Base-by-base conservation (phyloP, 2,797 vertebrate genomes). In the Notolepis coatsorum region DNA sequence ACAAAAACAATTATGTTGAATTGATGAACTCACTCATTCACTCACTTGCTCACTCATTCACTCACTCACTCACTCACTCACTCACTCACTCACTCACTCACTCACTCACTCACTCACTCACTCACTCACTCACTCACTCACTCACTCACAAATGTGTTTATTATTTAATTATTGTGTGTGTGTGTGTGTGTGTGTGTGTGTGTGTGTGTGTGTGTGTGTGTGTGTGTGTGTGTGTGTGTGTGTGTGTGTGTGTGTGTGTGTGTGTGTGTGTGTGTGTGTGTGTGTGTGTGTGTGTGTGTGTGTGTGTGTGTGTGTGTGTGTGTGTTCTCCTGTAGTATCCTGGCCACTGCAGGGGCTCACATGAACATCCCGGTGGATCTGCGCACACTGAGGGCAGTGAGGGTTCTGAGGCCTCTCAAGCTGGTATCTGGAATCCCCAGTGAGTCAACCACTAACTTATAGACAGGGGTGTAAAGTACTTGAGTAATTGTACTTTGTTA, bases 281-380 rank as follows among this genome's bases (percentile, higher is more conserved):
- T 37, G 23, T 53, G 37, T 24, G 20, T 28, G 31, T 52, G 49
- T 48, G 8, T 21, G 13, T 51, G 23, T 43, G 31, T n/a, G 46
- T 45, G 5, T 45, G 43, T 55, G n/a, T 66, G 23, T 63, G 30
- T 48, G 48, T 51, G 48, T 77, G 13, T 79, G 75, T 84, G 46
- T 69, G 5, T 76, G 23, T 65, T 75, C 68, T 42, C 7, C 30
- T 30, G 1, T 90, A 99, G 98, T 83, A 98, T 99, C 84, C 83
- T 99, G 30, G 97, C 98, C 72, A 99, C 96, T 0, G 96, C 97
- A 0, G 97, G 96, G 41, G 96, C 97, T 3, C 96, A 99, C 88
- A 99, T 99, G 95, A 98, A 99, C 91, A 99, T 98, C 52, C 97
- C 97, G 0, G 96, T 98, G 57, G 97, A 99, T 86, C 93, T 99